These are phyloP conservation scores for Phenganax stokvisi DNA, from an alignment of 92 coral and sea anemone genomes.

Conservation along the genomic window DNA sequence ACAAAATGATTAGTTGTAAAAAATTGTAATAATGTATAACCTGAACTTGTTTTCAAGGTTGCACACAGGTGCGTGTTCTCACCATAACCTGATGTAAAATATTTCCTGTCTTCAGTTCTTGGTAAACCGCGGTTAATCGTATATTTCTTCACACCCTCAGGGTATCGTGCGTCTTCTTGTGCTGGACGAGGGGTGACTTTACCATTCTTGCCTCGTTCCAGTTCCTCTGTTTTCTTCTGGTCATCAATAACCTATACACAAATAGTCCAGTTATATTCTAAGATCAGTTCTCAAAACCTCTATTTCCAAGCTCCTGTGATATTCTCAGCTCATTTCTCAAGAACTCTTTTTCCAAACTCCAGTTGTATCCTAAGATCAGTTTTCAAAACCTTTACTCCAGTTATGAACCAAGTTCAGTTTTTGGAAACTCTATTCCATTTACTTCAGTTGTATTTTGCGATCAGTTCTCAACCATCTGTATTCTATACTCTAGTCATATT, in stretches of 20 bases:
- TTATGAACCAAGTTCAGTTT: no score
- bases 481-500: neutral
- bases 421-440: neutral
- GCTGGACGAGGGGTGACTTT: slow-evolving; percentile 28
- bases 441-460: neutral
- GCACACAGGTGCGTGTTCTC: neutral
- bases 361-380: no score
- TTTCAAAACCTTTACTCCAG: no score
- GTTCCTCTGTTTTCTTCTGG: slow-evolving; percentile 84
- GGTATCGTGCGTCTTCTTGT: slow-evolving; percentile 61
- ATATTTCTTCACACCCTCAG: slow-evolving; percentile 87
- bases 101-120: slow-evolving; percentile 29
- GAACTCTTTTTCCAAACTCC: no score
- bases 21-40: neutral
- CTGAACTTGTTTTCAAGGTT: no score
- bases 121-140: slow-evolving; percentile 40
- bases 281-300: neutral
- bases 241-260: slow-evolving; percentile 73
- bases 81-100: slow-evolving; percentile 22
- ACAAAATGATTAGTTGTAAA: neutral
- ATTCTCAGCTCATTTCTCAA: no score
- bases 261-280: neutral
- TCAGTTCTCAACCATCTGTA: neutral
- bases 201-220: slow-evolving; percentile 65
- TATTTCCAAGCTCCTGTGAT: neutral